These are phyloP conservation scores for Augochlora pura DNA, from an alignment of 1,140 invertebrate species.

Conservation along the genomic window DNA sequence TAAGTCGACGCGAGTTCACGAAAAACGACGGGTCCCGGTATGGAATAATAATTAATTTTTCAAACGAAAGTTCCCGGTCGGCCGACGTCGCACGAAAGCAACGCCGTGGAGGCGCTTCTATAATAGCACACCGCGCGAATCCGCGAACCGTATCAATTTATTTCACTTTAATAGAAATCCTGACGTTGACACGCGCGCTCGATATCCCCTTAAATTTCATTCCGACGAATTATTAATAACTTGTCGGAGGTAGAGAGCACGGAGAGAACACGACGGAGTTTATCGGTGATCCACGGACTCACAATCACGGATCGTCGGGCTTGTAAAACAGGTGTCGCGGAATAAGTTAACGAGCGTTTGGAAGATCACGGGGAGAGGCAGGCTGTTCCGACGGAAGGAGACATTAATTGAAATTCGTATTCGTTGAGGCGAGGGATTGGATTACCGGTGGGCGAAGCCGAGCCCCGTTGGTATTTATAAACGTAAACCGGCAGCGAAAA, in stretches of 20 bases:
- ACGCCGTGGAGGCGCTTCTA: no score
- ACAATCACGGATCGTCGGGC: background rate
- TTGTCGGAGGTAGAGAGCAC: background rate
- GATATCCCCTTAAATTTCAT: background rate
- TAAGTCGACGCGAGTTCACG: no score
- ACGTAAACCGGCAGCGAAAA: no score
- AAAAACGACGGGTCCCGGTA: background rate
- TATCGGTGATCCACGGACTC: background rate
- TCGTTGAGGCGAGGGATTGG: no score
- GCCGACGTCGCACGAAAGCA: background rate
- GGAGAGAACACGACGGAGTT: no score
- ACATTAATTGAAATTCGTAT: no score
- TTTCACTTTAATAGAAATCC: background rate
- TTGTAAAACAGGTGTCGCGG: background rate
- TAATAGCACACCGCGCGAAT: background rate
- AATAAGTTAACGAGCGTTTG: background rate
- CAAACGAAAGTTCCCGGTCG: background rate
- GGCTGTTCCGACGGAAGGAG: no score
- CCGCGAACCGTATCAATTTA: background rate
- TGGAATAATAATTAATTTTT: background rate
- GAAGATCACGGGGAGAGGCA: no score
- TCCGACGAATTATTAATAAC: background rate
- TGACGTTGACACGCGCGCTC: background rate
- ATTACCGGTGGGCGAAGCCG: no score
- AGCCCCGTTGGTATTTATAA: no score